Evolutionary conservation across 2,888 invertebrate genomes (phyloP), one percentile per base, ranked within the genome.

Genomic region (Papilio gigon): DNA sequence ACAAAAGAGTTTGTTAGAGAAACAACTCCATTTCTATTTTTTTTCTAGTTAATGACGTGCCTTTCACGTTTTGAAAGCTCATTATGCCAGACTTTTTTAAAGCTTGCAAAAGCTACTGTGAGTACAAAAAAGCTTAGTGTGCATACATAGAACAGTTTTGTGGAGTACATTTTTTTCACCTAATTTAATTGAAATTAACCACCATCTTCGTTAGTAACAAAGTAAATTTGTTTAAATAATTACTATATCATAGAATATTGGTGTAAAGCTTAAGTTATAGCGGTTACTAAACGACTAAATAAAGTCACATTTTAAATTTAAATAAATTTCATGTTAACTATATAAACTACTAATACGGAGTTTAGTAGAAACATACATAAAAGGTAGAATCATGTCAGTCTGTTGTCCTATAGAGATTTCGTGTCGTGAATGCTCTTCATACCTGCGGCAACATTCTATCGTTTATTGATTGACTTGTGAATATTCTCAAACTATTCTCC

Each of bases 21-120:
- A 27, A 56, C 27, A 27, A n/a, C 25, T 53, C 2, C 17, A 30
- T 17, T 42, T 42, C n/a, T n/a, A n/a, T n/a, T 50, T 30, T 56
- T 56, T 17, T 56, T 30, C 53, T 30, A n/a, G 53, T 56, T 56
- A 56, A 56, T 56, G 53, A 56, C 17, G 8, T 56, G 53, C 53
- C 27, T 30, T 56, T 56, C 53, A 56, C 53, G 53, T 56, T 56
- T 56, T 56, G 2, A 56, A 56, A 30, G 53, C 30, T 56, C 53
- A 17, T 56, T 56, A 56, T 56, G 9, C 9, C 9, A 30, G 53
- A 30, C 3, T 27, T n/a, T 53, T 53, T 56, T 56, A 17, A 56
- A 56, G 30, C 9, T 30, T 30, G 27, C 30, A 56, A 56, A 56
- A 30, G 17, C 30, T 56, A 53, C 17, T 30, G 53, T n/a, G 27